Evolutionary conservation across 2,113 vertebrate species (phyloP), one percentile per base, ranked within the genome.

Genomic region (Callipepla californica): DNA sequence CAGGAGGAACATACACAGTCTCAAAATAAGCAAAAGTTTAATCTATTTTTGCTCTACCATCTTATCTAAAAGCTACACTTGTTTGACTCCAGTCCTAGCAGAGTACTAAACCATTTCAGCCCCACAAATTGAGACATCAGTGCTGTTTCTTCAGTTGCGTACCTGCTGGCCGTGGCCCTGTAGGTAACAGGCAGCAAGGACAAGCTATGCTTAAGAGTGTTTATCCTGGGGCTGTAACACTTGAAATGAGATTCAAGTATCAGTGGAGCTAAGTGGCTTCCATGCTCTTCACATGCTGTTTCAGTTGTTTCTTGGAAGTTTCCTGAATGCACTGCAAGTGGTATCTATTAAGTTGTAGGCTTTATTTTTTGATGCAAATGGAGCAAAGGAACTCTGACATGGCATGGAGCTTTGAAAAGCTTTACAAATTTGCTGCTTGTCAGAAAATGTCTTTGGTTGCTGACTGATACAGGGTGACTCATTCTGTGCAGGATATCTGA

Each of bases 401-500:
- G 5, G 20, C 28, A 4, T 5, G 2, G 28, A 72, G 45, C 34
- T 72, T 48, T 53, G 4, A 20, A 63, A 57, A 73, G 50, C 59
- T 58, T 83, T 69, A 17, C 72, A 53, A 23, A 16, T 19, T 8
- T 68, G 53, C 44, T 55, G 10, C 58, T 92, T 40, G 51, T 67
- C 57, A 59, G 74, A 32, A 76, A 14, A 10, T 1, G 4, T 32
- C 34, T 0, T 0, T 42, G 42, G 8, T 1, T 63, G n/a, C 50
- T 42, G 68, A 57, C 13, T 15, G 81, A 15, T 11, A 4, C 3
- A 88, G 23, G 58, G 42, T 66, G 62, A 42, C 6, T 61, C 34
- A 51, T 76, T 53, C 80, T 63, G 15, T 30, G 3, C 38, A 77
- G 40, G 19, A 28, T 48, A 23, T 11, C 9, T 2, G 3, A 44